Evolutionary conservation across 2,888 invertebrate genomes (phyloP).

Genomic region (Proisotoma minuta): DNA sequence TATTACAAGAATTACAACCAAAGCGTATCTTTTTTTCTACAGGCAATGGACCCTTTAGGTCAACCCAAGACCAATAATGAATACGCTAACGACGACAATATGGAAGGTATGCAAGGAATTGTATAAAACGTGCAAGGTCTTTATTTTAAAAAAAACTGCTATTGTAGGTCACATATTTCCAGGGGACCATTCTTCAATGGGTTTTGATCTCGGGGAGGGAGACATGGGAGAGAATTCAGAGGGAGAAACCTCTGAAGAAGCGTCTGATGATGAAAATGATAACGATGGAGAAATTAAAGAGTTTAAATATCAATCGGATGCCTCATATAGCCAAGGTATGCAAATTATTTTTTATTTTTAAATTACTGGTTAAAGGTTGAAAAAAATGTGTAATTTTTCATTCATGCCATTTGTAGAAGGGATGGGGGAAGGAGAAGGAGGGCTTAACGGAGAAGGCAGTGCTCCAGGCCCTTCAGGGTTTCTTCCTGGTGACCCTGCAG

Average conservation of each 20-base stretch:
- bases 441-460: conserved; percentile 34
- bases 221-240: conserved; percentile 34
- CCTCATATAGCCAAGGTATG: conserved; percentile 39
- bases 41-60: too few species aligned
- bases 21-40: too few species aligned
- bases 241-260: conserved; percentile 17
- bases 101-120: too few species aligned
- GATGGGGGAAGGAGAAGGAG: conserved; percentile 21
- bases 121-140: too few species aligned
- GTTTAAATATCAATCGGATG: conserved; percentile 39
- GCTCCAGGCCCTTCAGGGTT: conserved; percentile 33
- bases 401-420: conserved; percentile 11
- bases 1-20: too few species aligned
- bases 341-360: too few species aligned
- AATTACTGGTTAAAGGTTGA: not conserved
- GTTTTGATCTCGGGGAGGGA: conserved; percentile 37
- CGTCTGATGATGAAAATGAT: conserved; percentile 39
- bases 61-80: too few species aligned
- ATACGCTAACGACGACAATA: too few species aligned
- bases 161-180: conserved; percentile 36
- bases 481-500: conserved; percentile 17
- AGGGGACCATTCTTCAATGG: conserved; percentile 27
- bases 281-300: conserved; percentile 44
- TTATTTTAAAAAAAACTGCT: too few species aligned
- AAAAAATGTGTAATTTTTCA: not conserved